Evolutionary conservation across 2,113 vertebrate species (phyloP), one percentile per base, ranked within the genome.

Genomic region (Triplophysa dalaica): DNA sequence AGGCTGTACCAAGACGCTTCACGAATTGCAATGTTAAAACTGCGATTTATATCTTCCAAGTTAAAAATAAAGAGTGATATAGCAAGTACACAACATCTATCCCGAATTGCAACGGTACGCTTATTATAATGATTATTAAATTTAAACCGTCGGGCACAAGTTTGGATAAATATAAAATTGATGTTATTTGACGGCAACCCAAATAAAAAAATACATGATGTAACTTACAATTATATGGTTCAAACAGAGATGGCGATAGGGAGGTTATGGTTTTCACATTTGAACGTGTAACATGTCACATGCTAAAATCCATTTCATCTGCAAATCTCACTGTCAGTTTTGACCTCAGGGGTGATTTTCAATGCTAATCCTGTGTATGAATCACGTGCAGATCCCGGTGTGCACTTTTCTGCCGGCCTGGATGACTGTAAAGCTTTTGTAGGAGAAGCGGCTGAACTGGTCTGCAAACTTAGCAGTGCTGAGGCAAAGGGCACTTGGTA

Each of bases 401-500:
- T 93, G 84, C 88, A 89, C 80, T 89, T 97, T 85, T 90, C 92
- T 73, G 91, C 92, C 76, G 94, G 89, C 10, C 90, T 98, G 74
- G 86, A 90, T 8, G 94, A 95, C 10, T 85, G 87, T 26, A 91
- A 91, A 70, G 95, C 89, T 56, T 81, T 87, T 68, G 87, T 92
- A 21, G 95, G 94, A 26, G 91, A 94, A 24, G 61, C 89, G 1
- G 89, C 92, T n/a, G 86, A 91, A 63, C 84, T 97, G 17, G 92
- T 92, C 70, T 97, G 94, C 70, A 92, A 91, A 82, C 86, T 96
- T 83, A 93, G 89, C 88, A 90, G 79, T 0, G 89, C 94, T n/a
- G 89, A 93, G 0, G 91, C 92, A 62, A 81, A 87, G 0, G 95
- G 94, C 10, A 61, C 85, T 77, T 96, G 96, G 96, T 95, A 93